phyloP scores from a whole-genome alignment of 2,797 vertebrate genomes.

The Periparus ater region DNA sequence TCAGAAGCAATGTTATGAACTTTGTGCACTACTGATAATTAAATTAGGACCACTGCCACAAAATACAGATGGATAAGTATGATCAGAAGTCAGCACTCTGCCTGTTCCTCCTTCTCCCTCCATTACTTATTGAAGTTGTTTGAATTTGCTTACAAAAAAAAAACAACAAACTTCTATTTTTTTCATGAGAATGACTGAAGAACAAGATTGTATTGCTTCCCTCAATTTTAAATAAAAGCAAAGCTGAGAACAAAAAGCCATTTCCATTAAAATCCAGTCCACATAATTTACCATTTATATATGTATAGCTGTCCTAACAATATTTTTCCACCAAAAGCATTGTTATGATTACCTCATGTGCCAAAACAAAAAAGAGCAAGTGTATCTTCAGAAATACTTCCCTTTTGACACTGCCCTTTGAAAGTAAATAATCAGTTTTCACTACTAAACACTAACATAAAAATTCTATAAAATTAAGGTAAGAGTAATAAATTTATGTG shows the following conservation, averaged over 20 bases:
- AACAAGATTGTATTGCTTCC: not conserved
- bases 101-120: not conserved
- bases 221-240: not conserved
- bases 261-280: not conserved
- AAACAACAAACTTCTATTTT: not conserved
- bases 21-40: not conserved
- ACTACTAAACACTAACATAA: not conserved
- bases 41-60: not conserved
- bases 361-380: not conserved
- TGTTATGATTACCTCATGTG: not conserved
- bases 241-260: not conserved
- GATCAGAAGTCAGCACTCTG: not conserved
- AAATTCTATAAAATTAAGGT: not conserved
- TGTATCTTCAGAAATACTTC: not conserved
- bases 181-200: not conserved
- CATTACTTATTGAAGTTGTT: not conserved
- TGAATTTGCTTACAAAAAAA: not conserved
- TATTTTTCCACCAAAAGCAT: not conserved
- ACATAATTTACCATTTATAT: not conserved
- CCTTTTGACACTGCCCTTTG: not conserved
- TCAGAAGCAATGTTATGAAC: not conserved
- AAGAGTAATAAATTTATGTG: not conserved
- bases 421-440: not conserved
- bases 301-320: not conserved
- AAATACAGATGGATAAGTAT: not conserved